Evolutionary conservation across 2,888 invertebrate species (phyloP).

Genomic region (Mesorhabditis spiculigera): DNA sequence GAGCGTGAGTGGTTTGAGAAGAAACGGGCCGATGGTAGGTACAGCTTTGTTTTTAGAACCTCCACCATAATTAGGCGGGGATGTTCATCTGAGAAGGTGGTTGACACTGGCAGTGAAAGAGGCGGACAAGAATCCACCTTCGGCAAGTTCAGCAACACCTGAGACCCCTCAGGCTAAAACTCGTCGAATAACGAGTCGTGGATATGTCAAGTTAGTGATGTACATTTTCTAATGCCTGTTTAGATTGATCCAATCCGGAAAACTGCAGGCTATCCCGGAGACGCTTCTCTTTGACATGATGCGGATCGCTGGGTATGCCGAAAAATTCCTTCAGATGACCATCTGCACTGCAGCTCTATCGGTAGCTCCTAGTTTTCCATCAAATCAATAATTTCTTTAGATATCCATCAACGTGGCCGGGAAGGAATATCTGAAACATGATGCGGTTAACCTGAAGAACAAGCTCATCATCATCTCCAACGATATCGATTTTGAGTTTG

Average conservation of each 20-base stretch:
- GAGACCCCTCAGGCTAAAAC: background rate
- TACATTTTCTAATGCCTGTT: background rate
- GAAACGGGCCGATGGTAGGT: too few species aligned
- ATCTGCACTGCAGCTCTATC: background rate
- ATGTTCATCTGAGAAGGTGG: too few species aligned
- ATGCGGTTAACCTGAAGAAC: background rate
- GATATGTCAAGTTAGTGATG: background rate
- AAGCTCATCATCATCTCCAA: constrained; percentile 1
- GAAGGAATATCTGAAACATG: background rate
- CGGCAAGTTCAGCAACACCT: too few species aligned
- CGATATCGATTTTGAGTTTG: background rate
- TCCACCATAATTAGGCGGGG: too few species aligned
- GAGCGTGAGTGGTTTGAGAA: too few species aligned
- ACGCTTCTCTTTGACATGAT: background rate
- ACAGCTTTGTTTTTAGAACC: too few species aligned
- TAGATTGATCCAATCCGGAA: constrained; percentile 1
- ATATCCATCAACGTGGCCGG: background rate
- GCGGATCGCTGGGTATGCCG: background rate
- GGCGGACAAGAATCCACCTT: too few species aligned
- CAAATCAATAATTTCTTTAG: background rate
- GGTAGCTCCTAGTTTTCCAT: background rate
- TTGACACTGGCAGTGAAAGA: too few species aligned
- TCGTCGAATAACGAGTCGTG: constrained; percentile 1
- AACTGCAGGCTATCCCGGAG: background rate
- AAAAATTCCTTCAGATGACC: constrained; percentile 1